phyloP scores from a whole-genome alignment of 2,113 vertebrate species.

The Corydoras sp. region DNA sequence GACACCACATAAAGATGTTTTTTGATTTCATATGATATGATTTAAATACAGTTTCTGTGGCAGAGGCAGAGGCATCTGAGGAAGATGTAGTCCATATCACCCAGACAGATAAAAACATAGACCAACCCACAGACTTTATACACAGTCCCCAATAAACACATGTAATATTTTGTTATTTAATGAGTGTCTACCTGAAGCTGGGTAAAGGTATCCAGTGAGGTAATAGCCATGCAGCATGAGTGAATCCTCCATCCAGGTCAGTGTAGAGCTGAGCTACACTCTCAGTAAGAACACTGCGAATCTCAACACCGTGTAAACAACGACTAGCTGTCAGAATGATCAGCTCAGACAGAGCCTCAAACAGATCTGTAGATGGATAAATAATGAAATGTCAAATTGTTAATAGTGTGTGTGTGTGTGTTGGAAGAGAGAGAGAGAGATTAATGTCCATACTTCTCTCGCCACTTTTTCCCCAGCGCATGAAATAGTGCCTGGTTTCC shows the following conservation, averaged over 20 bases:
- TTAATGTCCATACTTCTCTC: constrained; percentile 74
- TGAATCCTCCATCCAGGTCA: constrained; percentile 92
- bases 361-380: constrained; percentile 72
- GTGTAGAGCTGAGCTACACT: constrained; percentile 89
- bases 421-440: neutral
- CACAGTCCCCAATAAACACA: too few relatives aligned
- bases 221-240: constrained; percentile 88
- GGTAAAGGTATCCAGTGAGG: constrained; percentile 92
- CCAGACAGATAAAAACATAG: too few relatives aligned
- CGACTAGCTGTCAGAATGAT: constrained; percentile 96
- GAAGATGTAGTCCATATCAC: too few relatives aligned
- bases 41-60: too few relatives aligned
- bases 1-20: too few relatives aligned
- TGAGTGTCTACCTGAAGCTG: constrained; percentile 82
- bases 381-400: neutral
- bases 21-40: too few relatives aligned
- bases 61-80: too few relatives aligned
- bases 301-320: constrained; percentile 91
- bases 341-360: constrained; percentile 89
- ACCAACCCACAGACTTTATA: too few relatives aligned
- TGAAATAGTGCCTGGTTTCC: constrained; percentile 87
- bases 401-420: constrained; percentile 1
- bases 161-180: too few relatives aligned
- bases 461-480: constrained; percentile 87
- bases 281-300: constrained; percentile 79